Evolutionary conservation across 2,888 invertebrate species (phyloP).

Genomic region (Ectobius pallidus): DNA sequence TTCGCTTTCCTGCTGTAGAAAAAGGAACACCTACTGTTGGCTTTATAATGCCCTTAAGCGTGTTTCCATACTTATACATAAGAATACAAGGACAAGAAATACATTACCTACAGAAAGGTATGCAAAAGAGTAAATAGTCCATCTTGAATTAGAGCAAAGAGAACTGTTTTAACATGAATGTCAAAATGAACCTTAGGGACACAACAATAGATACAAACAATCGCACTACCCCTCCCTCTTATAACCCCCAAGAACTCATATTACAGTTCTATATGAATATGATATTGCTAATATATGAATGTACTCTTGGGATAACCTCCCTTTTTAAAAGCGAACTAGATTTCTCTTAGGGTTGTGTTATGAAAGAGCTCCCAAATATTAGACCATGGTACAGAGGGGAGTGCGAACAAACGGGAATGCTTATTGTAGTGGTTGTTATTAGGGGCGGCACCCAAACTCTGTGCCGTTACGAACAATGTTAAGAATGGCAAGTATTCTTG

Average conservation of each 20-base stretch:
- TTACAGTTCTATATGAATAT: constrained; percentile 18
- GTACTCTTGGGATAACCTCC: neutral
- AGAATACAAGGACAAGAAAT: no score
- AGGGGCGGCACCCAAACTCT: constrained; percentile 12
- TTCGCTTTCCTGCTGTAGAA: no score
- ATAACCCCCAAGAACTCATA: neutral
- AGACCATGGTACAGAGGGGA: neutral
- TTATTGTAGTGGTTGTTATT: constrained; percentile 21
- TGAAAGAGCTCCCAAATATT: neutral
- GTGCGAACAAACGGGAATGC: constrained; percentile 22
- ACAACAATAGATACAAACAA: neutral
- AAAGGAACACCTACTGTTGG: no score
- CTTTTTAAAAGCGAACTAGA: neutral
- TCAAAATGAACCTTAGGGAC: no score
- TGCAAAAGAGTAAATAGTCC: no score
- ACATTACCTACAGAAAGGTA: no score
- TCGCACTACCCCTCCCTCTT: neutral
- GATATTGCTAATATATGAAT: constrained; percentile 18
- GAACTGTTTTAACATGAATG: no score
- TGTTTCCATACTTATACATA: no score
- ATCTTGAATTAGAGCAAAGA: no score
- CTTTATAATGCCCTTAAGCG: no score
- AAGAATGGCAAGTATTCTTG: constrained; percentile 8
- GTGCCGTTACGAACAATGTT: neutral
- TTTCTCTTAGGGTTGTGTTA: neutral